A percentile compares a stretch with the other conserved stretches of the same genome.
Conservation (phyloP, 2,888 invertebrate genomes). For the Prosapia bicincta region DNA sequence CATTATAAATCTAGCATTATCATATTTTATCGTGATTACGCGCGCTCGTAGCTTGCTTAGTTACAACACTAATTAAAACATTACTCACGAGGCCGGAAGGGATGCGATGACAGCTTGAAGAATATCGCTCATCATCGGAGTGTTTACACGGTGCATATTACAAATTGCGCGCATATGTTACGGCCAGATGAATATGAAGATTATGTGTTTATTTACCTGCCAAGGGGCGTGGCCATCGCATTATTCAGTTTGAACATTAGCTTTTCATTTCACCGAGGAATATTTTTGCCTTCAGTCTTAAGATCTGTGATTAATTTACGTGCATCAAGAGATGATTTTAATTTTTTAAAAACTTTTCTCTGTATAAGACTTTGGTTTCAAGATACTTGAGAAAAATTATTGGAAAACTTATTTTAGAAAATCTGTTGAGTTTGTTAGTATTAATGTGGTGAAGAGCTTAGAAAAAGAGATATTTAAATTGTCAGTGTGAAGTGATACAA, state of each 20-base stretch:
- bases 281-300: not conserved
- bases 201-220: not conserved
- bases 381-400: no score
- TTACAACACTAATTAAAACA: not conserved
- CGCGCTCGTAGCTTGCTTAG: not conserved
- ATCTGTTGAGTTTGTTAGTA: no score
- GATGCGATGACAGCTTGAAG: not conserved
- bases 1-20: not conserved
- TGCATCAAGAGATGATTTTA: no score
- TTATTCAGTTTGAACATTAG: not conserved
- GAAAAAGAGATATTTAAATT: no score
- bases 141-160: not conserved
- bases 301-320: no score
- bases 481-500: no score
- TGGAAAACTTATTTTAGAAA: no score
- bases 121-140: not conserved
- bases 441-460: no score
- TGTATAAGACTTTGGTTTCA: no score
- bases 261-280: not conserved
- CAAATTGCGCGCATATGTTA: not conserved
- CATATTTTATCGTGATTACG: not conserved
- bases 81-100: not conserved
- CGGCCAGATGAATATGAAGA: not conserved
- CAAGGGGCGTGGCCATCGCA: not conserved
- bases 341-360: no score